Evolutionary conservation across 2,888 invertebrate species (phyloP).

Genomic region (Cataglyphis livida): DNA sequence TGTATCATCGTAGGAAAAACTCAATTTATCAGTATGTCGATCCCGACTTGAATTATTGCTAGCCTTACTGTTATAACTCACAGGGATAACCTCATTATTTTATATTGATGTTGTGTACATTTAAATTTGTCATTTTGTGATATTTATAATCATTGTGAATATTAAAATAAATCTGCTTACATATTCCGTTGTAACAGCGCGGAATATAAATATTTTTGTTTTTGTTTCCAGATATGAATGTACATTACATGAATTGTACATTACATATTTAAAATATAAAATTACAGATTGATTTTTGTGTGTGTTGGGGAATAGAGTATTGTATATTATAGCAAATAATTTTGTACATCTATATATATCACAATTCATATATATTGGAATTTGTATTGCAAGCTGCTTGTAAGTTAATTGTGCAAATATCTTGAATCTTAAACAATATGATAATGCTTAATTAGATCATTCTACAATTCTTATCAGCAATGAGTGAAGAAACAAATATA

Average conservation of each 20-base stretch:
- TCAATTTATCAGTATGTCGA: conserved; percentile 6
- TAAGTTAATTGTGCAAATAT: conserved; percentile 57
- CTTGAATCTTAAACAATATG: conserved; percentile 17
- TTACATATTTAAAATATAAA: background rate
- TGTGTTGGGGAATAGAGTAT: background rate
- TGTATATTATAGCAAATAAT: background rate
- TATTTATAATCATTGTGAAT: background rate
- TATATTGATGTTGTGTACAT: background rate
- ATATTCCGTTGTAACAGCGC: background rate
- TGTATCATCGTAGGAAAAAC: conserved; percentile 26
- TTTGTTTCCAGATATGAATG: background rate
- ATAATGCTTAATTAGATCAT: conserved; percentile 39
- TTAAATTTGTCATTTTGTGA: background rate
- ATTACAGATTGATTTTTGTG: background rate
- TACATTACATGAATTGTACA: background rate
- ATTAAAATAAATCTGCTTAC: background rate
- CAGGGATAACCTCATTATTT: conserved; percentile 69
- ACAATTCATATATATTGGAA: conserved; percentile 15
- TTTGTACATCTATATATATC: background rate
- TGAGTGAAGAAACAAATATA: conserved; percentile 74
- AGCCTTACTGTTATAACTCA: conserved; percentile 35
- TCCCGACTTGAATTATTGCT: conserved; percentile 10
- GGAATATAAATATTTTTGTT: background rate
- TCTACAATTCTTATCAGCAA: conserved; percentile 39
- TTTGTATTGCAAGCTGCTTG: conserved; percentile 55